Percentiles rank a stretch among this genome's conserved stretches.
Evolutionary conservation across 2,113 vertebrate species (phyloP).

Genomic region (Eonycteris spelaea): DNA sequence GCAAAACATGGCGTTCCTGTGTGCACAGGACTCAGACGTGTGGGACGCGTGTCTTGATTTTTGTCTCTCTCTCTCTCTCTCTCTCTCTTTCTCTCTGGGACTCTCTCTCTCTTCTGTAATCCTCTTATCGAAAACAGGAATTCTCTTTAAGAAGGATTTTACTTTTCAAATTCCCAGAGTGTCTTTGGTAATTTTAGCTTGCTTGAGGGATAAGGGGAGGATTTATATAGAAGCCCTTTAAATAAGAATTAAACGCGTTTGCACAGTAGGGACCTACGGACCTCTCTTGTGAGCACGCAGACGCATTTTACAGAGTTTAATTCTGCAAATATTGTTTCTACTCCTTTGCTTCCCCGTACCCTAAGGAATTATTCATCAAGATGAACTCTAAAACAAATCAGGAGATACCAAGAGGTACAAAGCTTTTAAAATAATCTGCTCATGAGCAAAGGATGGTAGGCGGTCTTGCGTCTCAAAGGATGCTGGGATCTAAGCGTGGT

Average conservation of each 20-base stretch:
- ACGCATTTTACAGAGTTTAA: conserved; percentile 49
- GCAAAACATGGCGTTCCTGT: neutral
- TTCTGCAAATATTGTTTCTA: conserved; percentile 47
- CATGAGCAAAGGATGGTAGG: neutral
- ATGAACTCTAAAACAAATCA: conserved; percentile 44
- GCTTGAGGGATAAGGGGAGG: conserved; percentile 63
- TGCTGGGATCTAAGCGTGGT: neutral
- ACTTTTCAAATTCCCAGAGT: conserved; percentile 46
- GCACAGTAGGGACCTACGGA: conserved; percentile 16
- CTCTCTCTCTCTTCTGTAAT: neutral
- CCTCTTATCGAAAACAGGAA: conserved; percentile 39
- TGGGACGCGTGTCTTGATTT: neutral
- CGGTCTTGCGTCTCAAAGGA: neutral
- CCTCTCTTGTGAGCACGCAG: conserved; percentile 9
- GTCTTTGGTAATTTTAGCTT: conserved; percentile 64
- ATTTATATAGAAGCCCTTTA: conserved; percentile 68
- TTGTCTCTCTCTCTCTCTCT: neutral
- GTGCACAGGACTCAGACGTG: too few species aligned
- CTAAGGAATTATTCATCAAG: conserved; percentile 22
- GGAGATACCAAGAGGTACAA: neutral
- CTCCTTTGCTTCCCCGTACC: neutral
- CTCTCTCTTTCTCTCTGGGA: neutral
- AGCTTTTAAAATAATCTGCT: conserved; percentile 10
- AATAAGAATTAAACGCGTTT: conserved; percentile 73
- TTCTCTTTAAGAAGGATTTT: conserved; percentile 65